These are phyloP conservation scores for Spisula solida DNA, from an alignment of 2,888 invertebrate genomes.

Conservation along the genomic window DNA sequence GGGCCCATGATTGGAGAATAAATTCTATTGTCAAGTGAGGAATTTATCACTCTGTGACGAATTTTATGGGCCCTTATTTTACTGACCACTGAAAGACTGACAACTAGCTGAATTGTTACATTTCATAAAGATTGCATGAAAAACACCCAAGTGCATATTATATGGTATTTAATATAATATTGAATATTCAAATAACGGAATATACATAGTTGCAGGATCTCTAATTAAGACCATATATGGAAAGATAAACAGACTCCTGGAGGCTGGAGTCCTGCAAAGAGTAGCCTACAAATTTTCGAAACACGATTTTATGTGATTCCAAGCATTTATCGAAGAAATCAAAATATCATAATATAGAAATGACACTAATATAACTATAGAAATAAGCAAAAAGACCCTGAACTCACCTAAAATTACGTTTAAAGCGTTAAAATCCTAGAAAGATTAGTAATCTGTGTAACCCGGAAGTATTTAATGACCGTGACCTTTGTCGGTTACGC, in stretches of 20 bases:
- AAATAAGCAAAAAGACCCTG: neutral
- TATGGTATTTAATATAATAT: no score
- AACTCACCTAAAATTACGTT: neutral
- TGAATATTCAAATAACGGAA: no score
- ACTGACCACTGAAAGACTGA: no score
- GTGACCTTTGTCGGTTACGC: neutral
- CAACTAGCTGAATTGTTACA: no score
- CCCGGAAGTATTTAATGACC: slow-evolving; percentile 19
- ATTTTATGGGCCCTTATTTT: no score
- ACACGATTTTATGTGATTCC: neutral
- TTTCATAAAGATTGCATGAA: no score
- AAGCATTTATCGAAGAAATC: neutral
- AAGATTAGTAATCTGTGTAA: neutral
- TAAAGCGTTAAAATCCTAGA: slow-evolving; percentile 5
- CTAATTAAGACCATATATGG: neutral
- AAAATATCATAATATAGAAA: neutral
- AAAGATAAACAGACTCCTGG: neutral
- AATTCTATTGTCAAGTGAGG: no score
- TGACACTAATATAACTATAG: neutral
- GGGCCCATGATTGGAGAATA: no score
- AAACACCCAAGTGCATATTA: neutral
- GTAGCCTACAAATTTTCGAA: neutral
- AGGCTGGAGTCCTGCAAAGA: neutral
- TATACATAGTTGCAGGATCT: neutral
- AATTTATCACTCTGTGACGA: no score